phyloP scores from a whole-genome alignment of 1,140 invertebrate genomes.

The Drosophila sp. region DNA sequence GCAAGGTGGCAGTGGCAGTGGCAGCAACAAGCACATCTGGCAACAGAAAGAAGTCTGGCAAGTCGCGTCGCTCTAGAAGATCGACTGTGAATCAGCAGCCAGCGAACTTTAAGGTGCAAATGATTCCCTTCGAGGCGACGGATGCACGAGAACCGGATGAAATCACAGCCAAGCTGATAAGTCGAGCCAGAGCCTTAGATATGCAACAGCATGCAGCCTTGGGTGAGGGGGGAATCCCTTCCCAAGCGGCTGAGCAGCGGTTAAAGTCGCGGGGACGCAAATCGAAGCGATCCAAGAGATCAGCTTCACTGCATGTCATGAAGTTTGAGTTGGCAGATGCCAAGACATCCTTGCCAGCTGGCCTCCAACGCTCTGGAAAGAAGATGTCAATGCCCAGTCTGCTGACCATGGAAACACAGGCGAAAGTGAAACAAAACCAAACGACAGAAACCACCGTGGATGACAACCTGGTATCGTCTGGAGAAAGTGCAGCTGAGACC shows the following conservation, averaged over 20 bases:
- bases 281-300: constrained; percentile 57
- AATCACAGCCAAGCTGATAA: constrained; percentile 61
- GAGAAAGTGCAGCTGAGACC: constrained; percentile 54
- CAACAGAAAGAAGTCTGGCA: constrained; percentile 8
- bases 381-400: constrained; percentile 36
- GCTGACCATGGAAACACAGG: constrained; percentile 56
- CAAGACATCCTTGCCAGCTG: constrained; percentile 46
- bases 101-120: constrained; percentile 68
- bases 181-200: constrained; percentile 64
- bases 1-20: background rate
- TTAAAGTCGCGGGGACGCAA: constrained; percentile 39
- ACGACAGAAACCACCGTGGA: constrained; percentile 23
- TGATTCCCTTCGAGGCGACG: constrained; percentile 75
- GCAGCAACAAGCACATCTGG: background rate
- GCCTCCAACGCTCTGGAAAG: constrained; percentile 44
- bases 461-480: constrained; percentile 54
- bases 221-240: constrained; percentile 13
- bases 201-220: constrained; percentile 22
- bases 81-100: constrained; percentile 45
- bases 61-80: constrained; percentile 48
- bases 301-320: constrained; percentile 64
- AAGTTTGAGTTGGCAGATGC: constrained; percentile 79
- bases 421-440: constrained; percentile 18
- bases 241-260: background rate
- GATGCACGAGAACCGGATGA: constrained; percentile 77